A percentile compares a stretch with the other conserved stretches of the same genome.
Conservation (phyloP, 1,140 invertebrate genomes). For the Drosophila triauraria region DNA sequence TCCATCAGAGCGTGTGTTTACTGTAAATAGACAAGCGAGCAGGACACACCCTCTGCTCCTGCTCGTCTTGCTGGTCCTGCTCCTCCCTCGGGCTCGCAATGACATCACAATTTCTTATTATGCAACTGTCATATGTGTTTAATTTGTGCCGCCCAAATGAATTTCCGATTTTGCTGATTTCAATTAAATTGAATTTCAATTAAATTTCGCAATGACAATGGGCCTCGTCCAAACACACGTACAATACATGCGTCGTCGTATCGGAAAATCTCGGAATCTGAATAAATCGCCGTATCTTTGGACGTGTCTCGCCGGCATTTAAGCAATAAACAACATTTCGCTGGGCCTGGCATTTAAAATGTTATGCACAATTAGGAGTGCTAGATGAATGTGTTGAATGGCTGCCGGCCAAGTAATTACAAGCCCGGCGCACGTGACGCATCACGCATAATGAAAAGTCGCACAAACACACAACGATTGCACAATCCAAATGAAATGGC, state of each 20-base stretch:
- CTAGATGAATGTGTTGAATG: conserved; percentile 47
- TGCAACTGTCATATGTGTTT: conserved; percentile 71
- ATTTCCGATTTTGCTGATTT: conserved; percentile 65
- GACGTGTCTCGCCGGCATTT: conserved; percentile 19
- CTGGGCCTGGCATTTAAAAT: conserved; percentile 53
- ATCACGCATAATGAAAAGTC: conserved; percentile 57
- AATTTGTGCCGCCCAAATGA: conserved; percentile 68
- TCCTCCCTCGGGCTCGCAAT: conserved; percentile 23
- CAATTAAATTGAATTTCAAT: conserved; percentile 79
- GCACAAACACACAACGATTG: conserved; percentile 25
- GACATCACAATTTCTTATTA: conserved; percentile 78
- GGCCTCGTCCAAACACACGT: neutral
- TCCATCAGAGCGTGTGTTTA: conserved; percentile 60
- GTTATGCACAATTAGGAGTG: conserved; percentile 57
- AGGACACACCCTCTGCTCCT: conserved; percentile 2
- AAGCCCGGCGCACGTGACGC: conserved; percentile 43
- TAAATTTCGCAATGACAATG: conserved; percentile 50
- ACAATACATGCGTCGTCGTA: neutral
- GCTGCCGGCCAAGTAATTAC: conserved; percentile 44
- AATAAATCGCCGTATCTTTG: neutral
- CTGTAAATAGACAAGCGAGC: conserved; percentile 51
- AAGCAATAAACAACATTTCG: conserved; percentile 51
- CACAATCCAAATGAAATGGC: conserved; percentile 49
- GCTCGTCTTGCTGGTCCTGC: neutral
- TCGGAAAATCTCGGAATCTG: conserved; percentile 1